These are phyloP conservation scores for Bathynomus jamesi DNA, from an alignment of 1,140 invertebrate species.

Conservation along the genomic window DNA sequence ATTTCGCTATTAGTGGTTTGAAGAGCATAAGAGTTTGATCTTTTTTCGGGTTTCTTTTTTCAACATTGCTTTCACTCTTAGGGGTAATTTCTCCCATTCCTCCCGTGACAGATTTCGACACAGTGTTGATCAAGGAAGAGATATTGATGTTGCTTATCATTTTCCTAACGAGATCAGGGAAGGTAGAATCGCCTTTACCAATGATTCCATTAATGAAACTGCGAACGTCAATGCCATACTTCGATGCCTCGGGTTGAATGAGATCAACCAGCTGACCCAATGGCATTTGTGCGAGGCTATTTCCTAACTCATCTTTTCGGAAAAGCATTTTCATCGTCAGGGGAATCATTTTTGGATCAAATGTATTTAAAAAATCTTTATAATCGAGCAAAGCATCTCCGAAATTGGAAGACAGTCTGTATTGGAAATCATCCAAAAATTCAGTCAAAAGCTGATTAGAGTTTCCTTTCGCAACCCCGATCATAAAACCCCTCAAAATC, in stretches of 20 bases:
- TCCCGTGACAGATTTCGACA: neutral
- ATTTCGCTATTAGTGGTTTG: slow-evolving; percentile 11
- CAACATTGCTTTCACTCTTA: neutral
- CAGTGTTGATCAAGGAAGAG: neutral
- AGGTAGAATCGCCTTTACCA: slow-evolving; percentile 17
- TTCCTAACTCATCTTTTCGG: slow-evolving; percentile 9
- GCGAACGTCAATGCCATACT: slow-evolving; percentile 16
- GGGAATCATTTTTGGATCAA: neutral
- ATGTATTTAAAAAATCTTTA: neutral
- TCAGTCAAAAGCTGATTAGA: neutral
- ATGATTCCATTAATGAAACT: slow-evolving; percentile 13
- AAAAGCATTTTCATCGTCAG: neutral
- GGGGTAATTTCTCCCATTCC: neutral
- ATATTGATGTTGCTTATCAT: slow-evolving; percentile 4
- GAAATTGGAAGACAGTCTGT: neutral
- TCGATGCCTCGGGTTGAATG: slow-evolving; percentile 17
- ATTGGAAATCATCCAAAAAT: neutral
- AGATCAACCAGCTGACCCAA: slow-evolving; percentile 21
- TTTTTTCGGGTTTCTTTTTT: neutral
- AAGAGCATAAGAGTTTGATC: slow-evolving; percentile 12
- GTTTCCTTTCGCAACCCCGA: neutral
- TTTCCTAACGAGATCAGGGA: slow-evolving; percentile 9
- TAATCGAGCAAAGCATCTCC: neutral
- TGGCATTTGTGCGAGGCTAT: slow-evolving; percentile 14
- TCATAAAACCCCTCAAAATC: neutral